A percentile compares a stretch with the other conserved stretches of the same genome.
These are phyloP conservation scores for Polydrusus pterygomalis DNA, from an alignment of 2,888 invertebrate species.

Conservation along the genomic window DNA sequence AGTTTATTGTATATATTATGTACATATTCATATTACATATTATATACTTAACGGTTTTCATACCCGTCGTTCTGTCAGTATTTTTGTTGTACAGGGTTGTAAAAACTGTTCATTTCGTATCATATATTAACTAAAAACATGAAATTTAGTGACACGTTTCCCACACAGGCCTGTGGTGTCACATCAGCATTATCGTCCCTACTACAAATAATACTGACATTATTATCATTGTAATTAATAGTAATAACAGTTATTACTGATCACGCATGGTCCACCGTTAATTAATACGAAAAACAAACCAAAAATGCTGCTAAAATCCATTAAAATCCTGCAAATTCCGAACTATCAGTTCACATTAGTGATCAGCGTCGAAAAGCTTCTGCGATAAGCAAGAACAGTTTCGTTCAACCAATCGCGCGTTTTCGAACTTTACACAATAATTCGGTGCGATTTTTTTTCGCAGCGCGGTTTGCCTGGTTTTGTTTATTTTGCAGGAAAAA, in stretches of 20 bases:
- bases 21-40: too few relatives aligned
- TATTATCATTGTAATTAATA: too few relatives aligned
- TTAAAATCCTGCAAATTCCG: slow-evolving; percentile 22
- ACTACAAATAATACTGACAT: too few relatives aligned
- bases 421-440: slow-evolving; percentile 5
- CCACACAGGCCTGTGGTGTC: too few relatives aligned
- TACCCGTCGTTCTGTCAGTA: neutral
- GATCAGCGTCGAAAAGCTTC: slow-evolving; percentile 6
- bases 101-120: neutral
- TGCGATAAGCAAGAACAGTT: slow-evolving; percentile 6
- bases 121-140: too few relatives aligned
- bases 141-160: too few relatives aligned
- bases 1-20: too few relatives aligned
- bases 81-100: neutral
- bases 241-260: too few relatives aligned
- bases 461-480: neutral
- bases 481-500: too few relatives aligned
- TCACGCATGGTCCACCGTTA: too few relatives aligned
- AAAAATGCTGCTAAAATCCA: slow-evolving; percentile 6
- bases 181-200: too few relatives aligned
- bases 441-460: neutral
- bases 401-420: slow-evolving; percentile 2
- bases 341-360: neutral
- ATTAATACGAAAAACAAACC: neutral
- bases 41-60: neutral